A percentile compares a stretch with the other conserved stretches of the same genome.
Conservation (phyloP, 2,888 invertebrate genomes). For the Leptopilina drosophilae region DNA sequence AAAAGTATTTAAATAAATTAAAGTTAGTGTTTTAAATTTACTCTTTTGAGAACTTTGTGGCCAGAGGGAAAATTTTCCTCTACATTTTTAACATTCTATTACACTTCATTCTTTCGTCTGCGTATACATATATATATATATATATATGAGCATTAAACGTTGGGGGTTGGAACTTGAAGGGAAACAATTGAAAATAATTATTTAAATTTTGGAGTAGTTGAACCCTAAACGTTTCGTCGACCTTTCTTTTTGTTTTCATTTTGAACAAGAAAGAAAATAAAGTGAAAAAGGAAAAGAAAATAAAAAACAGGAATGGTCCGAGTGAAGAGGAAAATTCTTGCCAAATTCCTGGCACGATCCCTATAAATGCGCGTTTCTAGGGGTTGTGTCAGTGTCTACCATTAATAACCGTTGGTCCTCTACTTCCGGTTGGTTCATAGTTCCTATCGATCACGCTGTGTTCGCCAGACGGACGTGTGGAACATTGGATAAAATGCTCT, state of each 20-base stretch:
- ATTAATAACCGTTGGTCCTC: slow-evolving; percentile 54
- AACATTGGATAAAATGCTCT: slow-evolving; percentile 33
- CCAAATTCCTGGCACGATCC: slow-evolving; percentile 62
- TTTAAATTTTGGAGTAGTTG: slow-evolving; percentile 11
- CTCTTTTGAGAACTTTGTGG: not conserved
- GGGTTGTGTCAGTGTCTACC: slow-evolving; percentile 41
- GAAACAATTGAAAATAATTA: slow-evolving; percentile 10
- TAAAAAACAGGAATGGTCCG: slow-evolving; percentile 3
- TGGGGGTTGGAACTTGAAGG: not conserved
- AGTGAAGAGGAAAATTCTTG: slow-evolving; percentile 37
- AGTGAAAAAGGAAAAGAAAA: not conserved
- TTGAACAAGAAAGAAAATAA: slow-evolving; percentile 11
- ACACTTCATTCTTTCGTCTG: not conserved
- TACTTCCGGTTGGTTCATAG: slow-evolving; percentile 30
- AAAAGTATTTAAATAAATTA: too few species aligned
- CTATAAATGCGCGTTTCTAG: slow-evolving; percentile 59
- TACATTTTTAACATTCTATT: not conserved
- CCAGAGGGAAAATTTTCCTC: not conserved
- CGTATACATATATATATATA: too few species aligned
- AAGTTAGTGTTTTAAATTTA: not conserved
- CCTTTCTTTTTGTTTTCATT: slow-evolving; percentile 41
- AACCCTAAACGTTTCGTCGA: not conserved
- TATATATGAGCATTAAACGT: too few species aligned
- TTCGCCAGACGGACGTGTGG: slow-evolving; percentile 4
- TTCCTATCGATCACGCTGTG: slow-evolving; percentile 32